Conservation (phyloP, 2,888 invertebrate genomes). For the Chalcosyrphus nemorum region DNA sequence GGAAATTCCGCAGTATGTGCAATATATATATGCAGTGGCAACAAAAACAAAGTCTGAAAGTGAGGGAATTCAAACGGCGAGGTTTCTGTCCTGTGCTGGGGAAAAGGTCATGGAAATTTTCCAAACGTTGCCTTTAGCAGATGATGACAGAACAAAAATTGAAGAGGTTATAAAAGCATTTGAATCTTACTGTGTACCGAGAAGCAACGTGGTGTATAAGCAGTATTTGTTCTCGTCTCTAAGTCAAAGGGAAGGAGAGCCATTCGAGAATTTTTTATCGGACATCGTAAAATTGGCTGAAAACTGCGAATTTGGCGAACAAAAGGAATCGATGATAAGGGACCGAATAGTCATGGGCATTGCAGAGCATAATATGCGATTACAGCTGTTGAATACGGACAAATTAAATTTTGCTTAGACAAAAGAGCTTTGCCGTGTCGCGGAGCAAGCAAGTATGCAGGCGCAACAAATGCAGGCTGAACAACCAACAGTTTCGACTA, state of each 20-base stretch:
- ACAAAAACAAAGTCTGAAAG: slow-evolving; percentile 23
- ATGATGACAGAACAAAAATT: slow-evolving; percentile 10
- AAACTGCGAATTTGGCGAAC: background rate
- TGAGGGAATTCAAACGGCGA: slow-evolving; percentile 28
- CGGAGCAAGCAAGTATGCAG: slow-evolving; percentile 33
- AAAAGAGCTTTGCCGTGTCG: no score
- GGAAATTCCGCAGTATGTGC: background rate
- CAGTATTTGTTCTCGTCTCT: slow-evolving; percentile 19
- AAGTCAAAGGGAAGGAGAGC: slow-evolving; percentile 12
- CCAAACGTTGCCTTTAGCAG: slow-evolving; percentile 2
- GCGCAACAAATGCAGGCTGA: background rate
- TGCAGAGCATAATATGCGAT: slow-evolving; percentile 33
- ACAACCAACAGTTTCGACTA: slow-evolving; percentile 18
- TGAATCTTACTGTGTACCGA: slow-evolving; percentile 17
- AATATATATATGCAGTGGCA: background rate
- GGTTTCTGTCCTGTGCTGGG: slow-evolving; percentile 36
- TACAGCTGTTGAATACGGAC: slow-evolving; percentile 18
- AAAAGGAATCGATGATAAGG: slow-evolving; percentile 14
- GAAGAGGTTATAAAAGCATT: background rate
- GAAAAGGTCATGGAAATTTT: slow-evolving; percentile 41
- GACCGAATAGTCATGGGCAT: slow-evolving; percentile 37
- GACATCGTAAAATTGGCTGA: slow-evolving; percentile 15
- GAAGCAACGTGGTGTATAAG: slow-evolving; percentile 30
- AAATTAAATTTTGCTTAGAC: slow-evolving; percentile 2
- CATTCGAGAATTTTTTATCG: slow-evolving; percentile 16